These are phyloP conservation scores for Clytia hemisphaerica DNA, from an alignment of 30 jellyfish, hydroid and myxozoan genomes.

Conservation along the genomic window DNA sequence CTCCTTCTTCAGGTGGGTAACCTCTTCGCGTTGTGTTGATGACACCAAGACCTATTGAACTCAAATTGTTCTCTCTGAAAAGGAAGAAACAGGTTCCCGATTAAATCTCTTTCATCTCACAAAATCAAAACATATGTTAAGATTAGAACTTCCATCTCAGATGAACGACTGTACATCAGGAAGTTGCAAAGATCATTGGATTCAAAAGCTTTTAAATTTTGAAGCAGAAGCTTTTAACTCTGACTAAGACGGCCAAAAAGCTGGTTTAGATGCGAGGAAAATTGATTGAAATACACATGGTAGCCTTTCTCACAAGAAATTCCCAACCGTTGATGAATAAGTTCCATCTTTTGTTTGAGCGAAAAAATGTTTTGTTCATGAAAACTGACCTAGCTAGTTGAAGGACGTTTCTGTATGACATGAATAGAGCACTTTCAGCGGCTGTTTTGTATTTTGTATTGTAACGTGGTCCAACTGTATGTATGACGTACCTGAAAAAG, in stretches of 20 bases:
- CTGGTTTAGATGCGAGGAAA: too few species aligned
- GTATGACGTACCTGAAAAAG: constrained; percentile 76
- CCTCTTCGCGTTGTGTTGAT: constrained; percentile 95
- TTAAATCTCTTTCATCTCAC: too few species aligned
- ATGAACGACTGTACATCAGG: too few species aligned
- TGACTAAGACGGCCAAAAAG: too few species aligned
- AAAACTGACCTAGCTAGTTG: constrained; percentile 70
- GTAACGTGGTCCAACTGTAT: constrained; percentile 98
- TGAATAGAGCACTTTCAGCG: constrained; percentile 96
- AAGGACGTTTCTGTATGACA: constrained; percentile 92
- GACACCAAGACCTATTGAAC: constrained; percentile 81
- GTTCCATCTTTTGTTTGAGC: too few species aligned
- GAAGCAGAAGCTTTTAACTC: too few species aligned
- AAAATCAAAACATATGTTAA: too few species aligned
- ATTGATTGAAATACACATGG: constrained; percentile 7
- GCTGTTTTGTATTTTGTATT: constrained; percentile 94
- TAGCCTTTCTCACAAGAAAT: background rate
- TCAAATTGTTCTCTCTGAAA: constrained; percentile 73
- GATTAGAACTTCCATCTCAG: too few species aligned
- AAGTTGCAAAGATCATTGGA: too few species aligned
- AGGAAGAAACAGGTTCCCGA: too few species aligned
- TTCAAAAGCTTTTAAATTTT: too few species aligned
- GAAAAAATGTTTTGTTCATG: background rate
- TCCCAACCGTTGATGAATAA: too few species aligned
- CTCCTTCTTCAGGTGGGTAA: constrained; percentile 99